Conservation (phyloP, 2,797 vertebrate species). For the Tauraco hartlaubi region DNA sequence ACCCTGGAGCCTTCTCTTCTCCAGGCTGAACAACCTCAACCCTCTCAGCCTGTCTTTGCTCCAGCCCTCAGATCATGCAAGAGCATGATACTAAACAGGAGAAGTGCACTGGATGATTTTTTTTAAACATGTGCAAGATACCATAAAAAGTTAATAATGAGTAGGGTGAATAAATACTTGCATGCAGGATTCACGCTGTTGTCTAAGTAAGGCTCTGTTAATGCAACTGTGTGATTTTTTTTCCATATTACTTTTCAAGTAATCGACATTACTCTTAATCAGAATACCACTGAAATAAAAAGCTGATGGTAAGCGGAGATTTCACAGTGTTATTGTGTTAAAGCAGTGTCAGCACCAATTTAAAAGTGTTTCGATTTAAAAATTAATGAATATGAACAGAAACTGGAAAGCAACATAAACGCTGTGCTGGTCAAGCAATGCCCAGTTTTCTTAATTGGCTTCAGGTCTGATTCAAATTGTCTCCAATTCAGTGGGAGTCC, state of each 20-base stretch:
- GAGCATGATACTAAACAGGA: neutral
- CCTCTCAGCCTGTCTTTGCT: no score
- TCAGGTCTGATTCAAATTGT: neutral
- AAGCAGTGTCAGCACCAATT: constrained; percentile 59
- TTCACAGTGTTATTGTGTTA: constrained; percentile 61
- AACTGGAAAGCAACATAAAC: constrained; percentile 31
- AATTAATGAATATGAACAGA: constrained; percentile 52
- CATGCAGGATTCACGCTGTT: neutral
- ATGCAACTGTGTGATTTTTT: constrained; percentile 65
- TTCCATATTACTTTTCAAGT: constrained; percentile 71
- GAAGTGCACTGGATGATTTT: neutral
- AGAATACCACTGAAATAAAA: constrained; percentile 69
- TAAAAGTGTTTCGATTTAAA: constrained; percentile 67
- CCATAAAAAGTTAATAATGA: neutral
- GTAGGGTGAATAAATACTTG: neutral
- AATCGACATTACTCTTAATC: constrained; percentile 34
- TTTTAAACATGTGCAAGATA: neutral
- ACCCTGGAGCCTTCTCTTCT: no score
- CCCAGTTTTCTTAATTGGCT: constrained; percentile 12
- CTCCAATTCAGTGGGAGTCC: neutral
- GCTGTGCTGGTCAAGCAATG: constrained; percentile 11
- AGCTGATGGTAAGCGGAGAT: constrained; percentile 56
- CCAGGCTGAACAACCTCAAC: no score
- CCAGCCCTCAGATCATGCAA: neutral
- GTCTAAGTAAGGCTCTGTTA: constrained; percentile 64